phyloP scores from a whole-genome alignment of 1,140 invertebrate genomes.

The Melanaphis sacchari region DNA sequence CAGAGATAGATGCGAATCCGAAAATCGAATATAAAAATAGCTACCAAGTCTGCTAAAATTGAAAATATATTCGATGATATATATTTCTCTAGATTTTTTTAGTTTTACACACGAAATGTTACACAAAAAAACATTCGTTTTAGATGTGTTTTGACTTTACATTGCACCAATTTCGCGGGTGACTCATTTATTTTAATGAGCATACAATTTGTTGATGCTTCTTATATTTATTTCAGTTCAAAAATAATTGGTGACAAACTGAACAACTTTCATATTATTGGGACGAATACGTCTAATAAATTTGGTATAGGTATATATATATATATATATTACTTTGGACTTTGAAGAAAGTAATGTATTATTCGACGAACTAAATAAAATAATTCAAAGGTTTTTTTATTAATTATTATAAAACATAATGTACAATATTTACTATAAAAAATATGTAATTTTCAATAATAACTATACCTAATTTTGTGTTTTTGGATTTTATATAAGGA shows the following conservation, averaged over 20 bases:
- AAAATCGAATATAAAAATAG: neutral
- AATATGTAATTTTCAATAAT: neutral
- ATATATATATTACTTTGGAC: neutral
- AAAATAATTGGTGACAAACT: slow-evolving; percentile 4
- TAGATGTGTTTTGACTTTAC: neutral
- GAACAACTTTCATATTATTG: neutral
- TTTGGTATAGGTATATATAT: no score
- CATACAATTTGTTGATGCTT: neutral
- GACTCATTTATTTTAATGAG: neutral
- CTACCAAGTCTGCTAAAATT: neutral
- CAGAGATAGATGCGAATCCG: neutral
- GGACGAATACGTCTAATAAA: neutral
- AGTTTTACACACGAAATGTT: neutral
- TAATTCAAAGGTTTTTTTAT: neutral
- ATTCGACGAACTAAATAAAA: neutral
- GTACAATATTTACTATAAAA: neutral
- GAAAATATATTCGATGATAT: neutral
- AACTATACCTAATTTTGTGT: neutral
- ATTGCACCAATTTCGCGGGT: neutral
- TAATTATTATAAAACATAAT: neutral
- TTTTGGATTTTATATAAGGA: neutral
- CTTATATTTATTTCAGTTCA: neutral
- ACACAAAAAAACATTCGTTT: neutral
- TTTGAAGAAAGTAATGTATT: neutral
- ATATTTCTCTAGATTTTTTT: neutral